Evolutionary conservation across 2,888 invertebrate genomes (phyloP).

Genomic region (Nymphalis urticae): DNA sequence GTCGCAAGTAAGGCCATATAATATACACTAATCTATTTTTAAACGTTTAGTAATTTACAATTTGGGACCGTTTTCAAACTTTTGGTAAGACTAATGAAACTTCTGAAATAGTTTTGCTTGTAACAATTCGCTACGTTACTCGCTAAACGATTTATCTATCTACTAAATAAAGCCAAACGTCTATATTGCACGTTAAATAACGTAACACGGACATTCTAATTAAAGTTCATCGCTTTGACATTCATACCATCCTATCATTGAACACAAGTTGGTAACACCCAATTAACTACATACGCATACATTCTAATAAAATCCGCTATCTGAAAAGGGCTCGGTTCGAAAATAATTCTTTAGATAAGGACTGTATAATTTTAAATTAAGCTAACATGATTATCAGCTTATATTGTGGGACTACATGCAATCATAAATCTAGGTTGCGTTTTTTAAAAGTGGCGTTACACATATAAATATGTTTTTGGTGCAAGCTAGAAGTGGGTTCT

Average conservation of each 20-base stretch:
- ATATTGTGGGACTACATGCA: conserved; percentile 58
- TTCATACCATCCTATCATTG: conserved; percentile 78
- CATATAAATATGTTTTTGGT: conserved; percentile 67
- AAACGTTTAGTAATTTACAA: conserved; percentile 81
- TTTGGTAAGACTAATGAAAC: conserved; percentile 77
- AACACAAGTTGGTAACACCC: conserved; percentile 72
- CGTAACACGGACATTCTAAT: conserved; percentile 80
- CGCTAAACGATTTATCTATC: conserved; percentile 57
- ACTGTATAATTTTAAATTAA: conserved; percentile 64
- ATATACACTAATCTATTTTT: conserved; percentile 82
- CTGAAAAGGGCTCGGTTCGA: conserved; percentile 74
- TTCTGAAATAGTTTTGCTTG: conserved; percentile 73
- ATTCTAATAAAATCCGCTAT: conserved; percentile 76
- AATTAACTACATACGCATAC: conserved; percentile 70
- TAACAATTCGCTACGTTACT: conserved; percentile 69
- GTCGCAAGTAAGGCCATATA: conserved; percentile 82
- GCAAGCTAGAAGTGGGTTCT: conserved; percentile 80
- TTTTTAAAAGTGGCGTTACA: conserved; percentile 57
- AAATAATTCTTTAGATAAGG: conserved; percentile 73
- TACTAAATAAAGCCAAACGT: conserved; percentile 52
- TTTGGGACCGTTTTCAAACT: conserved; percentile 76
- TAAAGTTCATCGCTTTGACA: conserved; percentile 82
- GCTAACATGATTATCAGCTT: conserved; percentile 75
- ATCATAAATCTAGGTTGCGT: conserved; percentile 59
- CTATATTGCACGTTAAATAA: conserved; percentile 78